Conservation (phyloP, 1,140 invertebrate genomes). For the Propsilocerus akamusi region DNA sequence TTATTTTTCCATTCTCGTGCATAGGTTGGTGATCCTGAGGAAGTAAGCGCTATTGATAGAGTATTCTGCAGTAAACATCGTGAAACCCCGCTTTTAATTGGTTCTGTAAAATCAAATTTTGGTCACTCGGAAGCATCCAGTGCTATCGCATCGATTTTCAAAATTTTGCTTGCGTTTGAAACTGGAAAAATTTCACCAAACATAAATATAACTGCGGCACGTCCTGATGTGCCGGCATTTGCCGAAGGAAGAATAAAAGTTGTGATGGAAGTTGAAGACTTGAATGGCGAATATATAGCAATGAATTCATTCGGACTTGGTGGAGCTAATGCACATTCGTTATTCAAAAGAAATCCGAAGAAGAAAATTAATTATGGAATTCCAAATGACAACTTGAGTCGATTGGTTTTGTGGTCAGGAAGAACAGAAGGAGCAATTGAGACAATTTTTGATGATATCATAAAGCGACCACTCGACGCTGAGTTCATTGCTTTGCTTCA, state of each 20-base stretch:
- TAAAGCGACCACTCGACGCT: conserved; percentile 31
- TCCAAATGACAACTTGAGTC: conserved; percentile 29
- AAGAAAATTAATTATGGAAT: conserved; percentile 29
- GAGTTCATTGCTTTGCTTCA: conserved; percentile 36
- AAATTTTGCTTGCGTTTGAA: conserved; percentile 59
- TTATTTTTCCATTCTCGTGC: conserved; percentile 39
- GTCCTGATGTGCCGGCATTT: conserved; percentile 50
- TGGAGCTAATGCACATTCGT: conserved; percentile 57
- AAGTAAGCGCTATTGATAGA: conserved; percentile 63
- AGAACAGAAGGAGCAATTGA: conserved; percentile 44
- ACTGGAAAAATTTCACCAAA: conserved; percentile 57
- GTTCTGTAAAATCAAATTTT: conserved; percentile 84
- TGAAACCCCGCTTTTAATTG: conserved; percentile 52
- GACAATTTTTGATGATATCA: conserved; percentile 42
- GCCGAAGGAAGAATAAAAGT: conserved; percentile 47
- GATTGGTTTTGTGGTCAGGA: conserved; percentile 32
- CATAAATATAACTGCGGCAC: conserved; percentile 52
- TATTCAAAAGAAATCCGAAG: conserved; percentile 38
- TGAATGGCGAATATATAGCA: conserved; percentile 38
- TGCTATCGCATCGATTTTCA: conserved; percentile 65
- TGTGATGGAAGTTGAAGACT: conserved; percentile 41
- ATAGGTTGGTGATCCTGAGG: conserved; percentile 35
- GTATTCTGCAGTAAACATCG: conserved; percentile 51
- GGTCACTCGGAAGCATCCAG: conserved; percentile 85
- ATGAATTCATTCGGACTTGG: conserved; percentile 76